phyloP scores from a whole-genome alignment of 2,888 invertebrate species.

The Thymelicus acteon region DNA sequence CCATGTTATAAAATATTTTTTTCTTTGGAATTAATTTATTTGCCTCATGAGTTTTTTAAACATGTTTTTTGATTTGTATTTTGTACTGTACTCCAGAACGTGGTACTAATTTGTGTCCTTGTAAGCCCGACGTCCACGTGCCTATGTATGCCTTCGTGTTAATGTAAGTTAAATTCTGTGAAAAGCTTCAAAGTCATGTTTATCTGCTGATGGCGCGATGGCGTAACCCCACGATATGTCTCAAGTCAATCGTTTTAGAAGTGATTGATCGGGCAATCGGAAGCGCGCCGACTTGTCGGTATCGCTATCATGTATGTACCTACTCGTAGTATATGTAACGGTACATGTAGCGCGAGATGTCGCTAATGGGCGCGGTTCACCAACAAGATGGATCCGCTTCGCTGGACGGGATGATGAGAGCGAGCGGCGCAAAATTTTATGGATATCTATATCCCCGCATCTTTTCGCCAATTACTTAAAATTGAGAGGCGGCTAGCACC shows the following conservation, averaged over 20 bases:
- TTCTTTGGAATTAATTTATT: too few relatives aligned
- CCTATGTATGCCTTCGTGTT: background rate
- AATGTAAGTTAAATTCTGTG: background rate
- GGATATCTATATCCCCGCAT: slow-evolving; percentile 3
- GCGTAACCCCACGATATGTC: slow-evolving; percentile 7
- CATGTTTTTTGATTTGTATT: too few relatives aligned
- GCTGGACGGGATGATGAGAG: slow-evolving; percentile 13
- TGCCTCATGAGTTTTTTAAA: too few relatives aligned
- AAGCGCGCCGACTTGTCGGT: background rate
- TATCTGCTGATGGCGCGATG: background rate
- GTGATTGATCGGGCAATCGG: slow-evolving; percentile 45
- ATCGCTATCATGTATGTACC: background rate
- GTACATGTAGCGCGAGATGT: background rate
- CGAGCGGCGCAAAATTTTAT: background rate
- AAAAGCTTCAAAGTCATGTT: background rate
- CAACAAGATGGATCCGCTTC: slow-evolving; percentile 11
- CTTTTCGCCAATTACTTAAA: slow-evolving; percentile 3
- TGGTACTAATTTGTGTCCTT: too few relatives aligned
- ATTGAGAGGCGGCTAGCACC: background rate
- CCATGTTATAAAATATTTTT: too few relatives aligned
- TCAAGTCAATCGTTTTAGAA: slow-evolving; percentile 34
- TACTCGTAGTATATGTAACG: background rate
- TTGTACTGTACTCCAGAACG: too few relatives aligned
- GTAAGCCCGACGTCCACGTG: too few relatives aligned
- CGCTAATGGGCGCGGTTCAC: background rate